Conservation (phyloP, 64 coral and sea anemone species). For the Platygyra sinensis region DNA sequence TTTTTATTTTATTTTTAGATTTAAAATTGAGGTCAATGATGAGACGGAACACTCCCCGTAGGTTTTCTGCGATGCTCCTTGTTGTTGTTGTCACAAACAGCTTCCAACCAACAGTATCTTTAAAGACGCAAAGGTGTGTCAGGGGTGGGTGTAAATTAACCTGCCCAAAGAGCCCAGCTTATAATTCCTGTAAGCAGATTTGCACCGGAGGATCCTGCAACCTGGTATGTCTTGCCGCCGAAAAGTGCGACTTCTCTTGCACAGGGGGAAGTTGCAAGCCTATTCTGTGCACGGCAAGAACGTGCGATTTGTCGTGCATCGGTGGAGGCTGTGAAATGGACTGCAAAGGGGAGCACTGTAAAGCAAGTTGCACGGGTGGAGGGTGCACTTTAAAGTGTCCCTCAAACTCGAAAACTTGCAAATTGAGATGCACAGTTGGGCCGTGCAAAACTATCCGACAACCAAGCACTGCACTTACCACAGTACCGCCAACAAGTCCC, state of each 20-base stretch:
- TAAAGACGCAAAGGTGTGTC: not conserved
- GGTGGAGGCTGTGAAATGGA: not conserved
- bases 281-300: not conserved
- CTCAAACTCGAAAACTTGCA: too few species aligned
- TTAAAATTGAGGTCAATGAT: too few species aligned
- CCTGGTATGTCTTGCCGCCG: not conserved
- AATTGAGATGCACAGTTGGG: too few species aligned
- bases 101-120: too few species aligned
- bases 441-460: too few species aligned
- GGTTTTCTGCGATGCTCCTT: too few species aligned
- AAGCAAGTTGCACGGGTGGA: not conserved
- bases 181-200: not conserved
- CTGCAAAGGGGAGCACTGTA: not conserved
- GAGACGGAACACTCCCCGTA: too few species aligned
- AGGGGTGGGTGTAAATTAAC: not conserved
- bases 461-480: too few species aligned
- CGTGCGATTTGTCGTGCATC: not conserved
- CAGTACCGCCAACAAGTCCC: too few species aligned
- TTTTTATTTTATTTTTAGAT: too few species aligned
- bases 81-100: too few species aligned
- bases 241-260: not conserved
- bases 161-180: not conserved
- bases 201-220: not conserved
- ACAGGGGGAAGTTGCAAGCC: not conserved
- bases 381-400: too few species aligned